Base-by-base conservation (phyloP, 2,113 vertebrate species). In the Embiotoca jacksoni region DNA sequence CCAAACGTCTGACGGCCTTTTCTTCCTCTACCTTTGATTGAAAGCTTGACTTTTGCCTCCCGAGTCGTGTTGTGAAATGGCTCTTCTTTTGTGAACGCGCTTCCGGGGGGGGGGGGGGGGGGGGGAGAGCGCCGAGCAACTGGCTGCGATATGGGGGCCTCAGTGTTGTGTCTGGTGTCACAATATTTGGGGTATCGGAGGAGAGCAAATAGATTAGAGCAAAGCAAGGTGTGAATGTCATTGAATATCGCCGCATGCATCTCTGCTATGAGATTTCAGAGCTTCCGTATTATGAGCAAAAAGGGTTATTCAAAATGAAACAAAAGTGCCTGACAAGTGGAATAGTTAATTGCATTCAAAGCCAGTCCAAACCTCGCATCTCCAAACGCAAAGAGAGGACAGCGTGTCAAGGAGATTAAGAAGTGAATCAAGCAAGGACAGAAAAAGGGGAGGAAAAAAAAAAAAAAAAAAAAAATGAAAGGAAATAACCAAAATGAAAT, bases 401-500 rank as follows among this genome's bases (percentile, higher is more conserved):
- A 84, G 90, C 84, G 50, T 90, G 91, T 94, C 90, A 91, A 92
- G 88, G 84, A 95, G 91, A 94, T 94, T 91, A 93, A 92, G 90
- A 89, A 92, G 85, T 70, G 84, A 89, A 87, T 83, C 72, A 69
- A 80, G 82, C 86, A 81, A 89, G 85, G 86, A 81, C 75, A 89
- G 80, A 81, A 86, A 88, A 89, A 68, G 62, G 61, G 75, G 69
- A 68, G 73, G 79, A 47, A 62, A 60, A 69, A 69, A 88, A 91
- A 93, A 92, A 85, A 92, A 93, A 92, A 47, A 65, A 60, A 70
- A 69, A 89, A 91, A 93, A 92, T 86, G 92, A 94, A 92, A 93
- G 92, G 91, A 93, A 93, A 93, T 92, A 93, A 93, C 75, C 90
- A 90, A 95, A 95, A 94, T 92, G 87, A 94, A 95, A 95, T 95